Percentiles rank a stretch among this genome's conserved stretches.
Conservation (phyloP, 2,797 vertebrate species). For the Ctenopoma multispine region DNA sequence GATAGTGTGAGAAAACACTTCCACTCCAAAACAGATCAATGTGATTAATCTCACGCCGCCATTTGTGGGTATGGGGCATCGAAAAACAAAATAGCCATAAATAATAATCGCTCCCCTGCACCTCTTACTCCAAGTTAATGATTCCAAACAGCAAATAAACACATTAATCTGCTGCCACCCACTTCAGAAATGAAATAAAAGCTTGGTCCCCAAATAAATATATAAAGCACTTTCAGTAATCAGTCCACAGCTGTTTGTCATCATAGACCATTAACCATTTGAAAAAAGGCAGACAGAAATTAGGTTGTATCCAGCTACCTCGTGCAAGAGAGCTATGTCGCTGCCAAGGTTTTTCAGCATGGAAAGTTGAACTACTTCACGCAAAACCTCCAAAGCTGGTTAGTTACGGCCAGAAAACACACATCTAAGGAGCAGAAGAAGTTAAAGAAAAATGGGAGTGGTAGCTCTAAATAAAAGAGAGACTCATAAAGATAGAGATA, state of each 20-base stretch:
- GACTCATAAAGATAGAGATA: slow-evolving; percentile 36
- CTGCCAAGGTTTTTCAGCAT: slow-evolving; percentile 4
- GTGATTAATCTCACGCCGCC: slow-evolving; percentile 59
- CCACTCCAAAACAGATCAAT: slow-evolving; percentile 52
- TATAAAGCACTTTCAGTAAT: slow-evolving; percentile 39
- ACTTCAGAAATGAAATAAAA: slow-evolving; percentile 45
- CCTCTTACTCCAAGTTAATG: slow-evolving; percentile 62
- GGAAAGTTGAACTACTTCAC: slow-evolving; percentile 36
- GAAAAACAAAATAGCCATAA: slow-evolving; percentile 62
- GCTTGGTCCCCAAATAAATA: slow-evolving; percentile 36
- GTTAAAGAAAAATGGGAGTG: slow-evolving; percentile 34
- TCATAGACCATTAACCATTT: slow-evolving; percentile 52
- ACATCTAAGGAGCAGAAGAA: slow-evolving; percentile 19
- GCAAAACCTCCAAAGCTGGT: slow-evolving; percentile 22
- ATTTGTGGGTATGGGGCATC: slow-evolving; percentile 53
- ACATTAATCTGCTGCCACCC: slow-evolving; percentile 53
- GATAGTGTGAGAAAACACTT: slow-evolving; percentile 34
- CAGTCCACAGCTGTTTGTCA: slow-evolving; percentile 64
- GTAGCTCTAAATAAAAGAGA: slow-evolving; percentile 12
- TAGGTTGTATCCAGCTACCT: slow-evolving; percentile 13
- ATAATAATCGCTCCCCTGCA: slow-evolving; percentile 59
- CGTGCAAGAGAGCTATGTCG: slow-evolving; percentile 7
- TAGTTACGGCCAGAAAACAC: slow-evolving; percentile 13
- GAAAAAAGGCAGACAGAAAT: slow-evolving; percentile 20
- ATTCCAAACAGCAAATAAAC: slow-evolving; percentile 69